These are phyloP conservation scores for Scrobipalpa atriplicella DNA, from an alignment of 2,888 invertebrate species.

Conservation along the genomic window DNA sequence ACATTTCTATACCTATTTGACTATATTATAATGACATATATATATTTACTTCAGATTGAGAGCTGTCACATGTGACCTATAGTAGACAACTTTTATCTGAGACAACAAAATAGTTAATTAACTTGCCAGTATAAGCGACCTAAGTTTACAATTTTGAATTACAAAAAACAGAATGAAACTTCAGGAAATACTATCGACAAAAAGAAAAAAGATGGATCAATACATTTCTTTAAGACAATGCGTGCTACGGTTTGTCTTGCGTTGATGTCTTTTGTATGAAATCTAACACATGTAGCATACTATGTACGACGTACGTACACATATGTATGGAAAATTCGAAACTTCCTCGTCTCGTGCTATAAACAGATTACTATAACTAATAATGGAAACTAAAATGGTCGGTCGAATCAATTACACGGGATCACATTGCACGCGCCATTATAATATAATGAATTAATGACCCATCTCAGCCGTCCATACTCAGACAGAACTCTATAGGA, in stretches of 20 bases:
- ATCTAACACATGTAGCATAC: background rate
- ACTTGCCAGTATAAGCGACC: no score
- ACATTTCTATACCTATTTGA: no score
- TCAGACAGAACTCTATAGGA: background rate
- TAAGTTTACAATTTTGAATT: no score
- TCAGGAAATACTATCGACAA: background rate
- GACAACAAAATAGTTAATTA: no score
- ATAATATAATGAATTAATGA: constrained; percentile 30
- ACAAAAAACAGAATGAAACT: background rate
- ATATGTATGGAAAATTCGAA: background rate
- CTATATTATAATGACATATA: no score
- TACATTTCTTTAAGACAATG: no score
- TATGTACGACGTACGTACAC: background rate
- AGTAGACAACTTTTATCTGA: no score
- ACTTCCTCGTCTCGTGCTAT: constrained; percentile 1
- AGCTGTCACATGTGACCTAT: no score
- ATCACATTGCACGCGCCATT: constrained; percentile 24
- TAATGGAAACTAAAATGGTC: no score
- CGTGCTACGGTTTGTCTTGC: background rate
- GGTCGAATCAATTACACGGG: constrained; percentile 16
- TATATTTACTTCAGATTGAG: no score
- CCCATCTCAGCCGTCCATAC: constrained; percentile 21
- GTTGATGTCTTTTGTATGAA: constrained; percentile 17
- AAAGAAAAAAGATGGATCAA: background rate
- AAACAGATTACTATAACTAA: background rate